phyloP scores from a whole-genome alignment of 2,888 invertebrate species.

The Adineta ricciae region DNA sequence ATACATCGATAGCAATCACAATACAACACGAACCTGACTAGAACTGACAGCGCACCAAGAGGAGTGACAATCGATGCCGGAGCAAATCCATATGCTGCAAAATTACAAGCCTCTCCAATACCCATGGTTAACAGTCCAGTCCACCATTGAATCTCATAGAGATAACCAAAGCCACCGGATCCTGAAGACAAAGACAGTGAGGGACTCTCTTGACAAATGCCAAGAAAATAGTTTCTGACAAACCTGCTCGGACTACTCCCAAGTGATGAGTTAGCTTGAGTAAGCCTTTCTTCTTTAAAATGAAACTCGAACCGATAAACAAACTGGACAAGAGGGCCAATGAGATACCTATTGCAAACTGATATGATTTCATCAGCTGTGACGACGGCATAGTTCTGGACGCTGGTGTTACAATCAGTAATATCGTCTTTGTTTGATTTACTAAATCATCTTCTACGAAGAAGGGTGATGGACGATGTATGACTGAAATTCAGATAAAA shows the following conservation, averaged over 20 bases:
- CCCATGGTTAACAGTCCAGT: slow-evolving; percentile 84
- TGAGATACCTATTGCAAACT: slow-evolving; percentile 43
- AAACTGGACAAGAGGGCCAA: slow-evolving; percentile 52
- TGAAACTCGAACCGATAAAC: slow-evolving; percentile 54
- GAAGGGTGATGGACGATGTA: no score
- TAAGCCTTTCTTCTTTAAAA: slow-evolving; percentile 53
- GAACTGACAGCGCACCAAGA: slow-evolving; percentile 81
- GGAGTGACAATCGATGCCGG: slow-evolving; percentile 91
- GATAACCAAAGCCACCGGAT: slow-evolving; percentile 82
- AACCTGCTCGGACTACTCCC: no score
- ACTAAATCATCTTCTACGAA: no score
- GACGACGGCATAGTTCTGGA: not conserved
- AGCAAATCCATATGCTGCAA: slow-evolving; percentile 89
- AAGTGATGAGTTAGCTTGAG: slow-evolving; percentile 38
- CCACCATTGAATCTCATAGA: slow-evolving; percentile 95
- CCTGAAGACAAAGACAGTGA: no score
- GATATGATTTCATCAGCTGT: not conserved
- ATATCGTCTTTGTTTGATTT: no score
- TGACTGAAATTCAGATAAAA: no score
- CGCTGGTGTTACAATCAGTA: no score
- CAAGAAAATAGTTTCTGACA: no score
- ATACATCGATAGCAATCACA: not conserved
- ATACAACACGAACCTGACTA: slow-evolving; percentile 56
- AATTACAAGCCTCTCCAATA: slow-evolving; percentile 81
- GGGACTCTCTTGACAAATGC: not conserved